Conservation (phyloP, 2,113 vertebrate species). For the Mastomys coucha region DNA sequence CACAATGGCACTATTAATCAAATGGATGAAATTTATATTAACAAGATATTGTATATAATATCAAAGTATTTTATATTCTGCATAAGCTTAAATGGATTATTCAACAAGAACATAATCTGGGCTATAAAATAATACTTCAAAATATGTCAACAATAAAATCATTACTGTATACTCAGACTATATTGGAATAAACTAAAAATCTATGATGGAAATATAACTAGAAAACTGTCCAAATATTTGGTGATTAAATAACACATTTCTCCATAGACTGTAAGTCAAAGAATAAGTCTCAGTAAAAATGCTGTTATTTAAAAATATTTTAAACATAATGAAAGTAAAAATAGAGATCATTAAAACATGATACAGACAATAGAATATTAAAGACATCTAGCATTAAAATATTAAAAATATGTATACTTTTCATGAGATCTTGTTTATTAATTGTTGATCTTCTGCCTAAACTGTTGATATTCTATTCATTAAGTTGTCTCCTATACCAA, state of each 20-base stretch:
- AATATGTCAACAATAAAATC: neutral
- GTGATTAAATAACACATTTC: neutral
- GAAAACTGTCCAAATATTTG: neutral
- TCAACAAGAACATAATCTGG: neutral
- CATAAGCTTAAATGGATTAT: neutral
- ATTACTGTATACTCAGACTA: neutral
- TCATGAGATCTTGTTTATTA: no score
- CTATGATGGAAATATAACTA: neutral
- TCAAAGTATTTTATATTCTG: neutral
- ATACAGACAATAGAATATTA: neutral
- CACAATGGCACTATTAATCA: neutral
- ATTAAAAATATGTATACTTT: neutral
- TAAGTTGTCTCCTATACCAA: no score
- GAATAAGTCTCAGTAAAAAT: neutral
- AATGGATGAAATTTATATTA: neutral
- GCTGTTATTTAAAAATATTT: neutral
- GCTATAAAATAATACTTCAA: neutral
- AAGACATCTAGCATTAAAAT: neutral
- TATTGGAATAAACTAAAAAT: neutral
- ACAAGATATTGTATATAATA: neutral
- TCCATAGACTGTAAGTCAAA: neutral
- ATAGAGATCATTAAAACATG: neutral
- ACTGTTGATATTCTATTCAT: no score
- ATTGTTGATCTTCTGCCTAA: no score
- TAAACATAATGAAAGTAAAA: neutral